Base-by-base conservation (phyloP, 2,888 invertebrate genomes). In the Amblyjoppa fuscipennis region DNA sequence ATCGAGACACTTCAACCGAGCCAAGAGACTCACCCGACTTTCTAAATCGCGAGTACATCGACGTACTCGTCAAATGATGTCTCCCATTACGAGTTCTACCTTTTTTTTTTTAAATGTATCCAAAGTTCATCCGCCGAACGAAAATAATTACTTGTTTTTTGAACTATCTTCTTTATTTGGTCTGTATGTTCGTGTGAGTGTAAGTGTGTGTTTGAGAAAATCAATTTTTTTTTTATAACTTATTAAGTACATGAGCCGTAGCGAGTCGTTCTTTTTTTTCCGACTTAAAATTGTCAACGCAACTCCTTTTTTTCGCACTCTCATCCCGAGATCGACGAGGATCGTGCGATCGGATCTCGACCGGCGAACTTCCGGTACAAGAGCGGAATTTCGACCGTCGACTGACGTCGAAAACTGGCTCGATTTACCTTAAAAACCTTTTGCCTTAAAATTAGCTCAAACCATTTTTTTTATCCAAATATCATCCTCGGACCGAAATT, bases 41-140 rank as follows among this genome's bases (percentile, higher is more conserved):
- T 87, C 84, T 84, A 84, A 87, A 87, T 71, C 45, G 59, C 28
- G 28, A 16, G n/a, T 51, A 28, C 51, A 81, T 77, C 61, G 56
- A 80, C 81, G 41, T 20, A 74, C 53, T 53, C 53, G 41, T 53
- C 51, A 9, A 38, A n/a, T n/a, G 56, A 25, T 20, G 59, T 66
- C 53, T 73, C 28, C n/a, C 31, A 41, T 49, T 70, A 20, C 25
- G 64, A 6, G 53, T 38, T 76, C 25, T 38, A 1, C 16, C 2
- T 20, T 20, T 20, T 20, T 20, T 20, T 20, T 20, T 20, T 20
- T 20, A 20, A 20, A 59, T 53, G 7, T 51, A 31, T 51, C 16
- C 7, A 5, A 38, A 34, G 20, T 11, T 7, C 25, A 56, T 34
- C 28, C 13, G 20, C 25, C 38, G 71, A 38, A 5, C 20, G n/a